Base-by-base conservation (phyloP, 2,797 vertebrate genomes). In the Spinus pinus region DNA sequence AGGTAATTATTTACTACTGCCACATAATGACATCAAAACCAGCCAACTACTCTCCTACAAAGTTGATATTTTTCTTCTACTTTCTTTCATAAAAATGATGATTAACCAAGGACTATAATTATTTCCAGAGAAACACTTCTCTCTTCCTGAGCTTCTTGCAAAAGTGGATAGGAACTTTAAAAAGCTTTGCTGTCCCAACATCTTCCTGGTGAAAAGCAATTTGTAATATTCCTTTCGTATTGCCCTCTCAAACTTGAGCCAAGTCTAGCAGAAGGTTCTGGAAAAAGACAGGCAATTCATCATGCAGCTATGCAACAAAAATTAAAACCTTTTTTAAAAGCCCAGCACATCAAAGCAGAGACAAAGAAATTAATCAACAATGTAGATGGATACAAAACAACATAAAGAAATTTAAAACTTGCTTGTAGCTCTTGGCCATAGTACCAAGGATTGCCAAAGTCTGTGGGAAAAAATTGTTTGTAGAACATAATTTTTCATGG, bases 391-490 rank as follows among this genome's bases (percentile, higher is more conserved):
- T 28, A 44, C 27, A 51, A 42, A 81, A 50, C 18, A 50, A 60
- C 10, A 7, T 13, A 54, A 21, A 51, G 7, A 69, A 73, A 37
- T 42, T 4, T 31, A 73, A 42, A 69, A 37, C 5, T 39, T 4
- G 2, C 14, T 49, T 39, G 33, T 28, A 85, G 28, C 22, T 57
- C 47, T 53, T 23, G 17, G 27, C 13, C 23, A 47, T 0, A 0
- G 27, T 39, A 44, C 17, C 2, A 2, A 53, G 28, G 41, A 74
- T 11, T 65, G 37, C 4, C 39, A 5, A 56, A 65, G 49, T 18
- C 25, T 18, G 20, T 4, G 20, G 2, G 2, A 10, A 57, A 84
- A 58, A 74, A 37, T 10, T 46, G 16, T n/a, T n/a, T 54, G 14
- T 44, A 67, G 7, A 80, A 35, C 0, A 1, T 31, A 20, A 17